Percentiles rank a stretch among this genome's conserved stretches.
Evolutionary conservation across 2,113 vertebrate genomes (phyloP).

Genomic region (Calidris pugnax): DNA sequence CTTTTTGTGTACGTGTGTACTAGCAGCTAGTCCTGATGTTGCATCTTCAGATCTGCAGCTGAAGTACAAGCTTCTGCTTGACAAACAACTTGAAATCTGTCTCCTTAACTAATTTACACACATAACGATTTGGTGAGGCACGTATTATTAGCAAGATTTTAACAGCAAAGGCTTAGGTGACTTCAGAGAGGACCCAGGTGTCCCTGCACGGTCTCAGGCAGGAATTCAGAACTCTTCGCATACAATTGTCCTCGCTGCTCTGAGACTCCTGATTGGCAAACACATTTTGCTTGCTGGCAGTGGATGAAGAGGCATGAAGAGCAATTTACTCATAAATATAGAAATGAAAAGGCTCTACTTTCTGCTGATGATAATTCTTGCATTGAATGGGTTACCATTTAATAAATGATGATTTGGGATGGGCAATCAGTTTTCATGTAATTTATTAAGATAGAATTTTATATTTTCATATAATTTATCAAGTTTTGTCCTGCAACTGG

Average conservation of each 20-base stretch:
- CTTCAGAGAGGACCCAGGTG: not conserved
- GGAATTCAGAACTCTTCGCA: not conserved
- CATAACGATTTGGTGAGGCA: not conserved
- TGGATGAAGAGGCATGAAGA: not conserved
- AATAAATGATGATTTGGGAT: not conserved
- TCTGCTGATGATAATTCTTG: not conserved
- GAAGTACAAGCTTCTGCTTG: not conserved
- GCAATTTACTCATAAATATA: not conserved
- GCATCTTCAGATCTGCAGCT: not conserved
- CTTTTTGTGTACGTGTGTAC: not conserved
- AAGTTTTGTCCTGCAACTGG: not conserved
- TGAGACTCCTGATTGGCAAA: not conserved
- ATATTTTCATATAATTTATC: too few species aligned
- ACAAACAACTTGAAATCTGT: not conserved
- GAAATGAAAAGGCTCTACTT: not conserved
- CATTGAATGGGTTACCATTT: not conserved
- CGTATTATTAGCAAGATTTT: not conserved
- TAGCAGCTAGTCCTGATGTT: not conserved
- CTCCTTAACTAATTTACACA: not conserved
- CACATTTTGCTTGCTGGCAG: not conserved
- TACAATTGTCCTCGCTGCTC: not conserved
- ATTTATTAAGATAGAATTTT: not conserved
- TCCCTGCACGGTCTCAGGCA: not conserved
- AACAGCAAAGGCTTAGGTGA: not conserved
- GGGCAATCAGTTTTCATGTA: not conserved